Conservation (phyloP, 2,113 vertebrate genomes). For the Clarias macrocephalus region DNA sequence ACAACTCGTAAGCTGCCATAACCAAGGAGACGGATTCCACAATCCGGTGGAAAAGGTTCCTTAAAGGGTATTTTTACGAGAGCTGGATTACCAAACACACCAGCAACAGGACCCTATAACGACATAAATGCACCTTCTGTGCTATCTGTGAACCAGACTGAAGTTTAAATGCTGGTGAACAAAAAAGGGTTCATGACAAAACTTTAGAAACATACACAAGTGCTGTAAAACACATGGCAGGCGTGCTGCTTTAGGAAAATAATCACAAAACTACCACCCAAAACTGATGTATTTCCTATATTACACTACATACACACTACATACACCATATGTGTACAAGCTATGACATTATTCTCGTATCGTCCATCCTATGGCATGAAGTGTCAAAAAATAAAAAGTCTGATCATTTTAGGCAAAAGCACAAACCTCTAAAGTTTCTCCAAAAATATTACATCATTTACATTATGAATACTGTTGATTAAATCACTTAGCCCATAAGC, state of each 20-base stretch:
- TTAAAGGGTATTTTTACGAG: neutral
- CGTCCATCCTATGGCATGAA: neutral
- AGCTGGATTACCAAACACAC: neutral
- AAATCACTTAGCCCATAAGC: neutral
- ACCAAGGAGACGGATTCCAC: neutral
- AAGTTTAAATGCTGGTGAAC: neutral
- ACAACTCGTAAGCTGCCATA: neutral
- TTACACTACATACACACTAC: too few relatives aligned
- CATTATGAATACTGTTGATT: neutral
- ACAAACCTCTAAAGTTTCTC: neutral
- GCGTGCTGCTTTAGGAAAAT: neutral
- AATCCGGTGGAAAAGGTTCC: neutral
- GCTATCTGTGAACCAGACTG: neutral
- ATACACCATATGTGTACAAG: neutral
- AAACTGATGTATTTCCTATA: neutral
- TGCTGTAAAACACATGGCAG: neutral
- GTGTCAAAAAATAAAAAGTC: neutral
- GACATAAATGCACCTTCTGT: neutral
- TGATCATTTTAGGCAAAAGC: neutral
- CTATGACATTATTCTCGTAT: neutral
- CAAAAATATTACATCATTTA: neutral
- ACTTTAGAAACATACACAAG: neutral
- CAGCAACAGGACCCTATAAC: neutral
- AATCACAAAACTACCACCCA: neutral
- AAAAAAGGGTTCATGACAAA: neutral